phyloP scores from a whole-genome alignment of 2,888 invertebrate genomes.

The Galerucella pusilla region DNA sequence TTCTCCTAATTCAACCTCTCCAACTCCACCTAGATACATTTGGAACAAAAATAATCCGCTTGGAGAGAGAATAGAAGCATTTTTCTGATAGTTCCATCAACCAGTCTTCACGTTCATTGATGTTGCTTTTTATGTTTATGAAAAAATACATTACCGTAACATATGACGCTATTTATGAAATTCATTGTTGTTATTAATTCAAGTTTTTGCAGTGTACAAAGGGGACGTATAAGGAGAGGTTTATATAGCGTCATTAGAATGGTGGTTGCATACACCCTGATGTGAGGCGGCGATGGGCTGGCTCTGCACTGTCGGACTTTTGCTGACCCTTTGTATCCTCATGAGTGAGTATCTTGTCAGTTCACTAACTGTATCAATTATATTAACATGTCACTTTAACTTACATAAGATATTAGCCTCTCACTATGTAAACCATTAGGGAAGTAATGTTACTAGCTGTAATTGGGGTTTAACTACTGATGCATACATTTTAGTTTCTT shows the following conservation, averaged over 20 bases:
- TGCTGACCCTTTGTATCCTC: slow-evolving; percentile 65
- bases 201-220: slow-evolving; percentile 2
- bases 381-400: slow-evolving; percentile 1
- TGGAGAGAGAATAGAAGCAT: too few relatives aligned
- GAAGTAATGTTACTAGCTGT: not conserved
- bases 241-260: slow-evolving; percentile 39
- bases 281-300: slow-evolving; percentile 67
- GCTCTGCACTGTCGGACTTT: slow-evolving; percentile 64
- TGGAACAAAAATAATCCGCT: too few relatives aligned
- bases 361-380: not conserved
- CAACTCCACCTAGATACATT: too few relatives aligned
- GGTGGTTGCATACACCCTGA: slow-evolving; percentile 56
- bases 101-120: too few relatives aligned
- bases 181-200: not conserved
- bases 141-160: too few relatives aligned
- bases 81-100: too few relatives aligned
- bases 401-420: not conserved
- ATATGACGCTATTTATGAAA: not conserved
- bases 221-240: not conserved
- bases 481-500: too few relatives aligned
- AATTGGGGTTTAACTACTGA: not conserved
- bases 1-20: too few relatives aligned
- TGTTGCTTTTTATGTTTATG: too few relatives aligned
- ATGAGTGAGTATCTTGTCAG: slow-evolving; percentile 58
- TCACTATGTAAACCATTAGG: not conserved